Evolutionary conservation across 2,888 invertebrate species (phyloP), one percentile per base, ranked within the genome.

Genomic region (Prostheceraeus crozeri): DNA sequence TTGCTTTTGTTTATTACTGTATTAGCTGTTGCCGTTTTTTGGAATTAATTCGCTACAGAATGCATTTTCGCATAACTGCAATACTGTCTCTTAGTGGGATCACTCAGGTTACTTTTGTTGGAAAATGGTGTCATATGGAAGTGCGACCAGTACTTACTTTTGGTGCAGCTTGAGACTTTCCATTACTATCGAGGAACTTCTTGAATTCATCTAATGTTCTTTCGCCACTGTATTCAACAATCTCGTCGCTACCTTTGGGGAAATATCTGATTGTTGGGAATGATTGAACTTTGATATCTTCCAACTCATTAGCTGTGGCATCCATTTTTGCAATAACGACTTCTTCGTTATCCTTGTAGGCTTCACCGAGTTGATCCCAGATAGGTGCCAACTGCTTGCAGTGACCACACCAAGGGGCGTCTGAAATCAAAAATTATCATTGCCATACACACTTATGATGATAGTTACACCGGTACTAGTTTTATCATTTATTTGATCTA

Each of bases 321-420:
- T 99, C 98, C 82, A 99, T 94, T 81, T 99, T 98, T 70, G 96
- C 94, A 74, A 99, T 85, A 54, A 98, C 82, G 63, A 96, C 81
- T 65, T 84, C 83, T 68, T 84, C 72, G 65, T 73, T 78, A 71
- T 86, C 85, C 78, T 85, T 84, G 81, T 84, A 96, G 78, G 93
- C 87, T 76, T 94, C 93, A 65, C 84, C 93, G 70, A 94, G 81
- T 82, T 94, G 76, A 63, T 96, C 94, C 81, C 90, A 98, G 78
- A 94, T 93, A 25, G 98, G 98, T 58, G 82, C 87, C 71, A 98
- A 81, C 77, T 94, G 89, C 76, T 96, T 94, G 84, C 96, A 98
- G 78, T 98, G 96, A 63, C 91, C 93, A 79, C 82, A 82, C 96
- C 96, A 96, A 63, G 96, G 94, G 57, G 94, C 94, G 79, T 94